Evolutionary conservation across 2,113 vertebrate species (phyloP), one percentile per base, ranked within the genome.

Genomic region (Acrocephalus kingi): DNA sequence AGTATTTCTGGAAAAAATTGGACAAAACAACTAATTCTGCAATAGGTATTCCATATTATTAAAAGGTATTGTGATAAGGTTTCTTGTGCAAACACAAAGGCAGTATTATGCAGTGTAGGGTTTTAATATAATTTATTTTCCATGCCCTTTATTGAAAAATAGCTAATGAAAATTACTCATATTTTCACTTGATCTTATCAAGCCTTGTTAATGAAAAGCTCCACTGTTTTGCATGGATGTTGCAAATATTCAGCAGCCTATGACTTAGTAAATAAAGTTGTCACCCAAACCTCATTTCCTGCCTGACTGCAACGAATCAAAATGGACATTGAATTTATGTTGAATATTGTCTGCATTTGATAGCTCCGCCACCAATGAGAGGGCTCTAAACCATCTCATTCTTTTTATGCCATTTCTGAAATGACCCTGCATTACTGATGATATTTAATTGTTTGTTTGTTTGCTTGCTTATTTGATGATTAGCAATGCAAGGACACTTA

Each of bases 231-330:
- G 81, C 80, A 96, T 84, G 73, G 74, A 79, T 77, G 94, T 95
- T 97, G 91, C 55, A 93, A 97, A 96, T 90, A 97, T 98, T 97
- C 92, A 97, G 64, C 67, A 92, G 87, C 31, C 72, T 97, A 74
- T 95, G 93, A 96, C 94, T 97, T 54, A 66, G 91, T 95, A 97
- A 98, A 98, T 98, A 97, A 98, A 98, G 95, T 94, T 97, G 97
- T 98, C 98, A 97, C 96, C 98, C 98, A 98, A 97, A 88, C 51
- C 72, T 97, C 69, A 96, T 98, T 98, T 97, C 77, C 97, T 35
- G 25, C 91, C 94, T 4, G 6, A 89, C 59, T 88, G 33, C 59
- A 94, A 81, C 6, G 22, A 97, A 96, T 94, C 63, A 90, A 90
- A 97, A 94, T 89, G 96, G 97, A 97, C 95, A 83, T 25, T 77